Evolutionary conservation across 2,797 vertebrate species (phyloP), one percentile per base, ranked within the genome.

Genomic region (Bryconaethiops microstoma): DNA sequence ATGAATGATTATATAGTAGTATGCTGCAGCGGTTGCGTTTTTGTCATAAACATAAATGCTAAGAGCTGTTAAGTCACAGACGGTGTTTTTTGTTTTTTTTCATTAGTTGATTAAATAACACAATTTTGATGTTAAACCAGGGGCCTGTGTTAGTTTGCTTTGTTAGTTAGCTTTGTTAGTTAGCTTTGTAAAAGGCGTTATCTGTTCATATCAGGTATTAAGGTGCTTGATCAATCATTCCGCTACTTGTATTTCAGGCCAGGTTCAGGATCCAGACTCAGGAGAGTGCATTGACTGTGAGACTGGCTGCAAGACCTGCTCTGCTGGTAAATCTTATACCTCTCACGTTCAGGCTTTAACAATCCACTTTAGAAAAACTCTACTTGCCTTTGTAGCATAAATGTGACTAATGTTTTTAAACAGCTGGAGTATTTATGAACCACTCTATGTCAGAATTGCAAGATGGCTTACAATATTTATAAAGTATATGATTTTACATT

Each of bases 271-370:
- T 83, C 91, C 92, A 23, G 94, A 94, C 63, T 94, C 93, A 13
- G 94, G 92, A 82, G 95, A 95, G 85, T 96, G 95, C 82, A 85
- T 94, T 68, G 88, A 94, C 83, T 96, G 95, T 88, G 91, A 92
- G 76, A 85, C 86, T 79, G 93, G 94, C 70, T 96, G 95, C 82
- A 93, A 91, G 85, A 88, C 92, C 19, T 96, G 95, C 81, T 92
- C 92, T 80, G 83, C 91, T 88, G 94, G 95, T 95, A 88, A 88
- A 79, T 85, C n/a, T 25, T 48, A 75, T 45, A 76, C 3, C 39
- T 29, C 62, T 79, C n/a, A 73, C 21, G 21, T 17, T 21, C 16
- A 12, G 4, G 42, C 48, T 67, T 64, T 7, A 64, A 19, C 62
- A 64, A 19, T 35, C 2, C 21, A 21, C 59, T 29, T 23, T 23